Conservation (phyloP, 2,888 invertebrate genomes). For the Eucera pruinosa region DNA sequence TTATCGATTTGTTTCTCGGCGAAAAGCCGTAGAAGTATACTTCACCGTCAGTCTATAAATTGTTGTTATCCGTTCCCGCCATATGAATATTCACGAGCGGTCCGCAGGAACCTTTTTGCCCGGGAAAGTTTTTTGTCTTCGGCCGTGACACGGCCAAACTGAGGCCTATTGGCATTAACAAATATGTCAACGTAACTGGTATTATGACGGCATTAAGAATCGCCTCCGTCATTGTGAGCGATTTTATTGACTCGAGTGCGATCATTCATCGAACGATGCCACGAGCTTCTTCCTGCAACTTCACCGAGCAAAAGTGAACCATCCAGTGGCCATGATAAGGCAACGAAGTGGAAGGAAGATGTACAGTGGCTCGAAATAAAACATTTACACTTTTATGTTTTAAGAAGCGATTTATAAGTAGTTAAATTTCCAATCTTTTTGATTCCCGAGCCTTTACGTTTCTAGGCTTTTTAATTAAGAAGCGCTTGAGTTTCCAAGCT, state of each 20-base stretch:
- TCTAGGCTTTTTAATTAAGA: too few species aligned
- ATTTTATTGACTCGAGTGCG: not conserved
- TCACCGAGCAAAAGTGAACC: too few species aligned
- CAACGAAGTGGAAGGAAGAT: too few species aligned
- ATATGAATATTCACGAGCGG: slow-evolving; percentile 33
- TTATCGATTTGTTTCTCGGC: slow-evolving; percentile 22
- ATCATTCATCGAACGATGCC: not conserved
- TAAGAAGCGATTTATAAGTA: too few species aligned
- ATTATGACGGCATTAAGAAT: slow-evolving; percentile 1
- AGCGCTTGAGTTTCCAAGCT: too few species aligned
- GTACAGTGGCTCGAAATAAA: too few species aligned
- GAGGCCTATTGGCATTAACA: slow-evolving; percentile 25
- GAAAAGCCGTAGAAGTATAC: slow-evolving; percentile 15
- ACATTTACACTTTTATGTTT: too few species aligned
- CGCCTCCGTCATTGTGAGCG: not conserved
- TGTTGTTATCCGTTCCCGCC: slow-evolving; percentile 17
- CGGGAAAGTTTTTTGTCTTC: slow-evolving; percentile 10
- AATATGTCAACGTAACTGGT: slow-evolving; percentile 3
- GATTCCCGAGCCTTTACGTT: too few species aligned
- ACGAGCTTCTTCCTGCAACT: not conserved
- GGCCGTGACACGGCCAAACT: slow-evolving; percentile 15
- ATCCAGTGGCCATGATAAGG: too few species aligned
- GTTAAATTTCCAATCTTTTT: too few species aligned
- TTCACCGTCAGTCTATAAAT: slow-evolving; percentile 16
- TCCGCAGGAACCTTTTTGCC: not conserved